These are phyloP conservation scores for Dorcus hopei DNA, from an alignment of 2,888 invertebrate genomes.

Conservation along the genomic window DNA sequence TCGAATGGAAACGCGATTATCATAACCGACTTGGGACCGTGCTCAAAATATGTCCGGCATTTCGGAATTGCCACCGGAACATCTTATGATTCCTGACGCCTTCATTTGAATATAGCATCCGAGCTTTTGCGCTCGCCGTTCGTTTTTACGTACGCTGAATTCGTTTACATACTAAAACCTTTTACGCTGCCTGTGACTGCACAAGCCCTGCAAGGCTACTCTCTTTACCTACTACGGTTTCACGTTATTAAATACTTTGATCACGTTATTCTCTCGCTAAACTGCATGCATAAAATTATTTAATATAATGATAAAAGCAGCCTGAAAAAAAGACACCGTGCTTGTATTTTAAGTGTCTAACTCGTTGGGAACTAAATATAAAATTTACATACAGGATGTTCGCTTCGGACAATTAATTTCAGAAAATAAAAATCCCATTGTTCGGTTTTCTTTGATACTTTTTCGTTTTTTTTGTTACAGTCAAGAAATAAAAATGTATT, in stretches of 20 bases:
- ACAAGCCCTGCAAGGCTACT: too few species aligned
- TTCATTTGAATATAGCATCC: constrained; percentile 42
- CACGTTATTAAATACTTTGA: constrained; percentile 8
- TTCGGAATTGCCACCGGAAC: constrained; percentile 43
- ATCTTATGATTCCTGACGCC: constrained; percentile 43
- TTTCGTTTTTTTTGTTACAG: too few species aligned
- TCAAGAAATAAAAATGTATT: too few species aligned
- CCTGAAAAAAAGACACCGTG: too few species aligned
- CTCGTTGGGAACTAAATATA: too few species aligned
- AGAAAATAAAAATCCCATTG: too few species aligned
- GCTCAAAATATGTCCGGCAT: constrained; percentile 19
- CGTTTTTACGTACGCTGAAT: constrained; percentile 46
- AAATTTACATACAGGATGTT: too few species aligned
- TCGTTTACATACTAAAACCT: constrained; percentile 45
- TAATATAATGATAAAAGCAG: neutral
- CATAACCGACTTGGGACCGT: constrained; percentile 37
- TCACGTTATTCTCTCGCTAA: neutral
- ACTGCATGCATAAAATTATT: constrained; percentile 3
- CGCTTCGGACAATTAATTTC: too few species aligned
- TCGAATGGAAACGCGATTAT: constrained; percentile 49
- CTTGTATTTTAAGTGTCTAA: too few species aligned
- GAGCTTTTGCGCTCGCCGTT: constrained; percentile 21
- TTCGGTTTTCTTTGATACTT: too few species aligned
- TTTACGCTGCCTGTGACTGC: neutral
- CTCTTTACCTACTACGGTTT: neutral